These are phyloP conservation scores for Phalacrocorax pelagicus DNA, from an alignment of 2,113 vertebrate genomes.

Conservation along the genomic window DNA sequence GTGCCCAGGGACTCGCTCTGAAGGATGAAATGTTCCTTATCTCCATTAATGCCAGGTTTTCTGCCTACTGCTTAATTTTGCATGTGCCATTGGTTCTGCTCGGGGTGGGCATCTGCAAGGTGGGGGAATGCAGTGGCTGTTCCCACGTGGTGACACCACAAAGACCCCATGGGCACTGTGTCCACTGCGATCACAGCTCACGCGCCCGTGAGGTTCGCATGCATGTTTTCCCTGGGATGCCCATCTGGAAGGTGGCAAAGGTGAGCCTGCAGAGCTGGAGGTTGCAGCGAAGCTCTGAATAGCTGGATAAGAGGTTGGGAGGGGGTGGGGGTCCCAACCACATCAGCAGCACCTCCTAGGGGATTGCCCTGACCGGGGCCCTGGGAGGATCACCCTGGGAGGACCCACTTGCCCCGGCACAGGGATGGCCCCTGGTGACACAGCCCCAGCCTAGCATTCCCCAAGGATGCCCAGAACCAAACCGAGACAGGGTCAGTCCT, in stretches of 20 bases:
- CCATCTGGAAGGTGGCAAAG: not conserved
- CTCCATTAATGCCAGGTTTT: not conserved
- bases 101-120: not conserved
- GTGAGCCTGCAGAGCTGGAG: not conserved
- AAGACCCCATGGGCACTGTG: fast-evolving
- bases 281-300: not conserved
- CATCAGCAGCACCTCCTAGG: fast-evolving
- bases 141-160: not conserved
- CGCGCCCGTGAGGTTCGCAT: fast-evolving
- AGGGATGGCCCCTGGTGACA: not conserved
- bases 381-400: not conserved
- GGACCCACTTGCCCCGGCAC: fast-evolving
- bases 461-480: not conserved
- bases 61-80: not conserved
- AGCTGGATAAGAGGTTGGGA: not conserved
- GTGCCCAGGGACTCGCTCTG: not conserved
- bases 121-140: not conserved
- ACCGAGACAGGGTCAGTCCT: not conserved
- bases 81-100: fast-evolving
- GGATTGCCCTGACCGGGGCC: not conserved
- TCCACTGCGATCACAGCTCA: fast-evolving
- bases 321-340: no score
- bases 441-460: not conserved
- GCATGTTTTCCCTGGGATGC: not conserved
- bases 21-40: not conserved